Conservation (phyloP, 2,113 vertebrate genomes). For the Ochotona princeps region DNA sequence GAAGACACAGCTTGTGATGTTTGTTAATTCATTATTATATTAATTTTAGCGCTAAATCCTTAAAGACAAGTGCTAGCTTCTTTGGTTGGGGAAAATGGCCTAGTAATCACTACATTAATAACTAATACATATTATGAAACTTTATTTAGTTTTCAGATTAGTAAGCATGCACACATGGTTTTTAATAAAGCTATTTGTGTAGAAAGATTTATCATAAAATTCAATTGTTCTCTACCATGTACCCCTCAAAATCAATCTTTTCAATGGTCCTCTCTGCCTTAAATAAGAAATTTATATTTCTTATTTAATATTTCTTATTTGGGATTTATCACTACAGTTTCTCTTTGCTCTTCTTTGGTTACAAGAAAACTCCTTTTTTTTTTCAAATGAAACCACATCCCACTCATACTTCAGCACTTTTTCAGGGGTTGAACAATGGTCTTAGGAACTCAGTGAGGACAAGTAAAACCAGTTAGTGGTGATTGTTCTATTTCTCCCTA, state of each 20-base stretch:
- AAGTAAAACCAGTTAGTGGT: background rate
- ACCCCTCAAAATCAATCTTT: background rate
- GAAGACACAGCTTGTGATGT: background rate
- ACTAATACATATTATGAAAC: background rate
- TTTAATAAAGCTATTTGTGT: background rate
- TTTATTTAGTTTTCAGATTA: slow-evolving; percentile 22
- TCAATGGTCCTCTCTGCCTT: background rate
- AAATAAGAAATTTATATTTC: background rate
- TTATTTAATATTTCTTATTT: background rate
- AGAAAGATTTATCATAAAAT: background rate
- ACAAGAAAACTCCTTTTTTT: background rate
- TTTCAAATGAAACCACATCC: background rate
- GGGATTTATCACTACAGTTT: background rate
- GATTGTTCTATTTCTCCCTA: background rate
- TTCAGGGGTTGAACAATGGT: background rate
- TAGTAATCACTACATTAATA: background rate
- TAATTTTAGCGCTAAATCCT: slow-evolving; percentile 52
- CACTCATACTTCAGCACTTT: slow-evolving; percentile 19
- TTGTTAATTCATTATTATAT: slow-evolving; percentile 2
- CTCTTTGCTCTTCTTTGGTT: background rate
- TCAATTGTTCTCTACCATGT: background rate
- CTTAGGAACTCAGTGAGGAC: background rate
- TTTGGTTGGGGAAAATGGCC: background rate
- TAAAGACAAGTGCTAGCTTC: background rate
- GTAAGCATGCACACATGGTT: background rate